Percentiles rank a stretch among this genome's conserved stretches.
These are phyloP conservation scores for Lindbergichthys nudifrons DNA, from an alignment of 2,797 vertebrate genomes.

Conservation along the genomic window DNA sequence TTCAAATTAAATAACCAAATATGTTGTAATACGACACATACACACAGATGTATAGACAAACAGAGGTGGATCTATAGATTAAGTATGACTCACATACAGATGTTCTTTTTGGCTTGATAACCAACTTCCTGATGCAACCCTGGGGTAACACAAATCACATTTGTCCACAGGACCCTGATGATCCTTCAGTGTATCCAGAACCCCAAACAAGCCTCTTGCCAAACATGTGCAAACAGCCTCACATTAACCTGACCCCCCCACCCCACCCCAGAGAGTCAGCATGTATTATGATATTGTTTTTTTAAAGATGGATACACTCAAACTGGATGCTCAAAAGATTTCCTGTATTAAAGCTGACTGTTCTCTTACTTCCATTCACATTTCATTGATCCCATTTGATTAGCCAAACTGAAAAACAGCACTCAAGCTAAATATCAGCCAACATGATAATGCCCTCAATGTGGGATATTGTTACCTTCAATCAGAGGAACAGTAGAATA, in stretches of 20 bases:
- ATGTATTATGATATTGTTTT: neutral
- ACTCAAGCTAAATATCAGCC: neutral
- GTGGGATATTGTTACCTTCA: neutral
- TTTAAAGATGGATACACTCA: neutral
- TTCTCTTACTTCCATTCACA: neutral
- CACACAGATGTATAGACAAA: neutral
- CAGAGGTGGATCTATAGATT: neutral
- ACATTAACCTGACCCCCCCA: slow-evolving; percentile 8
- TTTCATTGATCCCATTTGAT: neutral
- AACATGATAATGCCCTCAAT: neutral
- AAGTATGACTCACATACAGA: neutral
- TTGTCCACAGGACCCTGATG: slow-evolving; percentile 73
- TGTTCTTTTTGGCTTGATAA: neutral
- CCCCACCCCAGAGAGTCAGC: neutral
- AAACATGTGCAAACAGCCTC: slow-evolving; percentile 43
- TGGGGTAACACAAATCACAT: neutral
- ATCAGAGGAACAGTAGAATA: no score
- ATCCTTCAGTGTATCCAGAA: slow-evolving; percentile 80
- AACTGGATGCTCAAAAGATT: neutral
- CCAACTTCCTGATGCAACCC: neutral
- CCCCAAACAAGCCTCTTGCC: slow-evolving; percentile 64
- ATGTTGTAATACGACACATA: rapidly evolving
- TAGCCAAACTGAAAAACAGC: neutral
- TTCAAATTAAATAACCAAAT: neutral
- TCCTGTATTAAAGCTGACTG: no score